A percentile compares a stretch with the other conserved stretches of the same genome.
These are phyloP conservation scores for Acutogordius australiensis DNA, from an alignment of 2,888 invertebrate species.

Conservation along the genomic window DNA sequence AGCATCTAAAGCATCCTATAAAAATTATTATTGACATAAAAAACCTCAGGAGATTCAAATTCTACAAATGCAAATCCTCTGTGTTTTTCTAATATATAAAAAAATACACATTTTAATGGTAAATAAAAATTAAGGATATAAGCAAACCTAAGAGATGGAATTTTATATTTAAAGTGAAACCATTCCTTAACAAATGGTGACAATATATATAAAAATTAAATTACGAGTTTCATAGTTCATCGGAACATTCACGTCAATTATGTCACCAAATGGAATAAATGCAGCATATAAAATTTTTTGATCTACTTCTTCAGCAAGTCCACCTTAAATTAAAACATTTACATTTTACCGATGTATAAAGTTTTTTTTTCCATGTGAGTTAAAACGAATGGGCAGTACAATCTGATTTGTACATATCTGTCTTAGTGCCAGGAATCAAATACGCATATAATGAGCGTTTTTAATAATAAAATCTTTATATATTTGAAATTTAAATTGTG, in stretches of 20 bases:
- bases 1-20: conserved; percentile 69
- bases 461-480: too few species aligned
- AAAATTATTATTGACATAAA: conserved; percentile 12
- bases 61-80: conserved; percentile 96
- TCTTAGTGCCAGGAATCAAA: too few species aligned
- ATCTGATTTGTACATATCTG: too few species aligned
- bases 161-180: too few species aligned
- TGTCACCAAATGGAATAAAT: conserved; percentile 89
- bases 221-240: conserved; percentile 58
- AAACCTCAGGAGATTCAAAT: conserved; percentile 57
- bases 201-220: too few species aligned
- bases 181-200: too few species aligned
- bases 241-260: conserved; percentile 87
- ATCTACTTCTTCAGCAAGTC: conserved; percentile 50
- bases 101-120: not conserved
- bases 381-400: too few species aligned
- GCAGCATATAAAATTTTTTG: conserved; percentile 77
- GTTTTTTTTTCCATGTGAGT: conserved; percentile 8
- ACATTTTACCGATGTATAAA: not conserved
- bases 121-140: not conserved
- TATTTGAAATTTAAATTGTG: too few species aligned
- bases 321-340: conserved; percentile 21
- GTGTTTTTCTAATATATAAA: conserved; percentile 45
- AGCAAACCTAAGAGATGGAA: not conserved
- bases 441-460: too few species aligned